Percentiles rank a stretch among this genome's conserved stretches.
Conservation (phyloP, 2,888 invertebrate species). For the Neria commutata region DNA sequence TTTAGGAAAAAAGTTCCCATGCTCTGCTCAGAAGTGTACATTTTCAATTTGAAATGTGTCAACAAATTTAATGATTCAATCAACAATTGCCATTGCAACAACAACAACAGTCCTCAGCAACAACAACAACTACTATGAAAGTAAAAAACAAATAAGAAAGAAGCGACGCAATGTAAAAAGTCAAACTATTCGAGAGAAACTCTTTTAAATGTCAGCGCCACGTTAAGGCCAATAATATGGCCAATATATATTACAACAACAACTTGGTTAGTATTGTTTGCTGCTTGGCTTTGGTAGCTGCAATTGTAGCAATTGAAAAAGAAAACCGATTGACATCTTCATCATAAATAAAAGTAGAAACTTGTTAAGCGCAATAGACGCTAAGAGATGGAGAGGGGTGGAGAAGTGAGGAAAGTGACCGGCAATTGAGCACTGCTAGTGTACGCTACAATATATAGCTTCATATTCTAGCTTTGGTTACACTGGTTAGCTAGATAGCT, state of each 20-base stretch:
- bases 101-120: too few relatives aligned
- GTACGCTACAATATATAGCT: too few relatives aligned
- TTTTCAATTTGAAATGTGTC: slow-evolving; percentile 36
- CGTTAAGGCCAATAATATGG: too few relatives aligned
- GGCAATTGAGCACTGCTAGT: too few relatives aligned
- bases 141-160: not conserved
- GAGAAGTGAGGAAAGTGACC: not conserved
- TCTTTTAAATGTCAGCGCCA: not conserved
- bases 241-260: not conserved
- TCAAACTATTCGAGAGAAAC: not conserved
- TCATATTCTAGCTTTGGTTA: too few relatives aligned
- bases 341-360: slow-evolving; percentile 57
- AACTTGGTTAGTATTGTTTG: too few relatives aligned
- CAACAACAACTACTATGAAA: too few relatives aligned
- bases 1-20: too few relatives aligned
- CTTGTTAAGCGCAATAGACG: slow-evolving; percentile 27
- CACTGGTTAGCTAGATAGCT: too few relatives aligned
- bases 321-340: slow-evolving; percentile 53
- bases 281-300: too few relatives aligned
- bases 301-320: slow-evolving; percentile 6
- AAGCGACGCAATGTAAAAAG: not conserved
- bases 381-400: not conserved
- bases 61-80: slow-evolving; percentile 32
- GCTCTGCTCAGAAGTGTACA: slow-evolving; percentile 29
- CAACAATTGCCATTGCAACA: not conserved